Conservation (phyloP, 2,888 invertebrate species). For the Abrostola triplasia region DNA sequence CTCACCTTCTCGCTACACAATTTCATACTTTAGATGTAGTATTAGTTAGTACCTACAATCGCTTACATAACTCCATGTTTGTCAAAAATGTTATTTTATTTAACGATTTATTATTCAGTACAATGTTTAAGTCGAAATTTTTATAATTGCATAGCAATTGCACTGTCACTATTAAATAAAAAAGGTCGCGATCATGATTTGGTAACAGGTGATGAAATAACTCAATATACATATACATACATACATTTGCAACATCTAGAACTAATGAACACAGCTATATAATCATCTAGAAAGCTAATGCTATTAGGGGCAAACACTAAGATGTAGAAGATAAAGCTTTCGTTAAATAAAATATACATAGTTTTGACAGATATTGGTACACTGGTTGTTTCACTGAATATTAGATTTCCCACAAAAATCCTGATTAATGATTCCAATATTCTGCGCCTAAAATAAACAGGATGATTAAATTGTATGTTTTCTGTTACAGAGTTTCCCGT, state of each 20-base stretch:
- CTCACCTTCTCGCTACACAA: slow-evolving; percentile 49
- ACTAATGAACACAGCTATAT: slow-evolving; percentile 6
- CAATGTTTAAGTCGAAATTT: background rate
- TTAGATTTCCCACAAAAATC: slow-evolving; percentile 13
- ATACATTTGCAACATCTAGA: slow-evolving; percentile 1
- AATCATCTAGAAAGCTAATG: slow-evolving; percentile 16
- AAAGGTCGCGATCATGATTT: background rate
- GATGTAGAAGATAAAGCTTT: slow-evolving; percentile 7
- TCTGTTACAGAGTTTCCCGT: slow-evolving; percentile 75
- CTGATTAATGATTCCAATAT: background rate
- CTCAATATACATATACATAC: background rate
- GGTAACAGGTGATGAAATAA: slow-evolving; percentile 2
- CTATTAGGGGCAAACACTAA: background rate
- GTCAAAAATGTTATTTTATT: slow-evolving; percentile 18
- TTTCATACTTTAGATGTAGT: slow-evolving; percentile 31
- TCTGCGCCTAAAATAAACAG: background rate
- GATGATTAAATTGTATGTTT: slow-evolving; percentile 14
- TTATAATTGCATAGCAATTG: background rate
- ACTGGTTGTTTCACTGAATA: slow-evolving; percentile 20
- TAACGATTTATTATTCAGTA: background rate
- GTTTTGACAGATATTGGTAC: slow-evolving; percentile 43
- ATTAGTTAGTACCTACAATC: slow-evolving; percentile 11
- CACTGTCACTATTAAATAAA: background rate
- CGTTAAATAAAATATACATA: slow-evolving; percentile 1
- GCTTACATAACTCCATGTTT: slow-evolving; percentile 28